Percentiles rank a stretch among this genome's conserved stretches.
phyloP scores from a whole-genome alignment of 2,888 invertebrate species.

The Pseudolycoriella hygida region DNA sequence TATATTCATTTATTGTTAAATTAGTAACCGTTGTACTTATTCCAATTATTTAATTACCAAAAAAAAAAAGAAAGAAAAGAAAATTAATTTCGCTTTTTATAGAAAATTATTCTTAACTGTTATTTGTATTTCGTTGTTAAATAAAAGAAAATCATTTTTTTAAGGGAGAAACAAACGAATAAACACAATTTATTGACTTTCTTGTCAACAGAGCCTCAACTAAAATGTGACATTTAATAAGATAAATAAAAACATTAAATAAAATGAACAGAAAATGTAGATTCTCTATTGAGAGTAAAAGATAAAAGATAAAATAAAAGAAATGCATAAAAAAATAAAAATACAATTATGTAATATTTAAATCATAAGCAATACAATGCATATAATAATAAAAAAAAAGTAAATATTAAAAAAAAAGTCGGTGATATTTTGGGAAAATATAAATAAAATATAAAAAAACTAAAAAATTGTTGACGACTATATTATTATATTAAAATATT shows the following conservation, averaged over 20 bases:
- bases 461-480: constrained; percentile 1
- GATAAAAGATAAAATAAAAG: neutral
- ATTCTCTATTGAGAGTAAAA: neutral
- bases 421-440: neutral
- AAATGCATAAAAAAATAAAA: neutral
- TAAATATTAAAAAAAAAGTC: neutral
- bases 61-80: neutral
- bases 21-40: too few species aligned
- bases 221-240: neutral
- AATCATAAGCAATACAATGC: neutral
- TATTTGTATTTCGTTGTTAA: neutral
- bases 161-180: neutral
- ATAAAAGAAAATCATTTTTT: neutral
- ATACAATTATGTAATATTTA: neutral
- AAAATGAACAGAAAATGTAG: neutral
- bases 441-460: neutral
- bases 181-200: constrained; percentile 1
- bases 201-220: constrained; percentile 1
- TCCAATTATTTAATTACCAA: neutral
- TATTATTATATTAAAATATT: neutral
- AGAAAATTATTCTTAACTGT: neutral
- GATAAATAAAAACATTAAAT: neutral
- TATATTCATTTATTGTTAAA: too few species aligned
- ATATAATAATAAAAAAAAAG: neutral
- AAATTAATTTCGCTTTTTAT: too few species aligned